Evolutionary conservation across 2,113 vertebrate genomes (phyloP), one percentile per base, ranked within the genome.

Genomic region (Aleadryas rufinucha): DNA sequence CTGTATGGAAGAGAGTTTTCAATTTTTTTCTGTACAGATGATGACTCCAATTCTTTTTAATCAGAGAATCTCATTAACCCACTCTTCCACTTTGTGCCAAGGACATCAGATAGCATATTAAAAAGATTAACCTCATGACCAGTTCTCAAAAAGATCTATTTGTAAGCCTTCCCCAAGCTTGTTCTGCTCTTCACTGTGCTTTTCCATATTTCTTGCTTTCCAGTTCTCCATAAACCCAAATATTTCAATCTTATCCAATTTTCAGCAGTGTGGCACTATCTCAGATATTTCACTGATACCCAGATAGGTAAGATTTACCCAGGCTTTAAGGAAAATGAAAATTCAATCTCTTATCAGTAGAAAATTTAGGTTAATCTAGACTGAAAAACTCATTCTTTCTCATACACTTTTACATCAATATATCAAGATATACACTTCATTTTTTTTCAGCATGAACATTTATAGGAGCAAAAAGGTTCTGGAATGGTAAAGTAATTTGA

Each of bases 1-100:
- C 22, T 88, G 8, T 23, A 33, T 77, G 54, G 83, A 80, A 86
- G 33, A 92, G 52, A 70, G 84, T 93, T 95, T 93, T 31, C 61
- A 71, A 30, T 81, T 82, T 44, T 91, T 94, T 90, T 85, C 45
- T 93, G 6, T 76, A 76, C 2, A 13, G 87, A 94, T 3, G 5
- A 87, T 2, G 12, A 87, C 19, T 83, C 75, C 78, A 93, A 69
- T 86, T 95, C 49, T 84, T 93, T 88, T 86, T 80, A 86, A 93
- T 90, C 79, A 88, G 64, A 92, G 52, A 90, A 92, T 92, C 59
- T 96, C 71, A 92, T 95, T 97, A 93, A 94, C 83, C 64, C 45
- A 45, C 66, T 94, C 84, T 24, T 88, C 60, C 39, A 63, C 39
- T 93, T 80, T 66, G 68, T 89, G 79, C 71, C 86, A 95, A 95